A percentile compares a stretch with the other conserved stretches of the same genome.
These are phyloP conservation scores for Rhingia rostrata DNA, from an alignment of 2,888 invertebrate genomes.

Conservation along the genomic window DNA sequence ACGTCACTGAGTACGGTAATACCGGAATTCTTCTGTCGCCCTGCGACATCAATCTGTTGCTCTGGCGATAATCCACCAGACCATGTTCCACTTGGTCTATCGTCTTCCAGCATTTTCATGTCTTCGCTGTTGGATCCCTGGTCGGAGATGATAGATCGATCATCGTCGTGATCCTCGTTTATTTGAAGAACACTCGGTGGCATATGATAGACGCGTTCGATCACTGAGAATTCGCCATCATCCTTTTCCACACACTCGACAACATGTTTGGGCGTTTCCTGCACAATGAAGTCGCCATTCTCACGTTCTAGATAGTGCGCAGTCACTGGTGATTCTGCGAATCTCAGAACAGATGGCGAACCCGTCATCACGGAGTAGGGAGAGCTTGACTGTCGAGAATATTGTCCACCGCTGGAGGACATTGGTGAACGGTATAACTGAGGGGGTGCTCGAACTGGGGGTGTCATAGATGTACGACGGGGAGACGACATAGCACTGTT, in stretches of 20 bases:
- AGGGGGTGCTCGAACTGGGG: constrained; percentile 59
- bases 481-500: constrained; percentile 38
- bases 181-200: constrained; percentile 82
- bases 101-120: constrained; percentile 72
- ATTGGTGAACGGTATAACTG: constrained; percentile 64
- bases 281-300: constrained; percentile 82
- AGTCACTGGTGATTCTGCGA: constrained; percentile 81
- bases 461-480: constrained; percentile 49
- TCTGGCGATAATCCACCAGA: constrained; percentile 32
- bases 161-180: constrained; percentile 80
- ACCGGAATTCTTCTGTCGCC: constrained; percentile 73
- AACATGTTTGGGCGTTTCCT: constrained; percentile 82
- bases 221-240: constrained; percentile 83
- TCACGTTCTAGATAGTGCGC: constrained; percentile 82
- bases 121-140: constrained; percentile 69
- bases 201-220: constrained; percentile 82
- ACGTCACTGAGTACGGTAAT: constrained; percentile 83
- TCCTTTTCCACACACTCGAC: constrained; percentile 83
- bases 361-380: constrained; percentile 64
- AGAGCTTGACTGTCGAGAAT: constrained; percentile 62
- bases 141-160: constrained; percentile 73
- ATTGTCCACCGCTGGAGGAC: constrained; percentile 27
- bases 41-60: constrained; percentile 9
- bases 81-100: constrained; percentile 37
- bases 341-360: constrained; percentile 81